phyloP scores from a whole-genome alignment of 2,113 vertebrate species.

The Egretta garzetta region DNA sequence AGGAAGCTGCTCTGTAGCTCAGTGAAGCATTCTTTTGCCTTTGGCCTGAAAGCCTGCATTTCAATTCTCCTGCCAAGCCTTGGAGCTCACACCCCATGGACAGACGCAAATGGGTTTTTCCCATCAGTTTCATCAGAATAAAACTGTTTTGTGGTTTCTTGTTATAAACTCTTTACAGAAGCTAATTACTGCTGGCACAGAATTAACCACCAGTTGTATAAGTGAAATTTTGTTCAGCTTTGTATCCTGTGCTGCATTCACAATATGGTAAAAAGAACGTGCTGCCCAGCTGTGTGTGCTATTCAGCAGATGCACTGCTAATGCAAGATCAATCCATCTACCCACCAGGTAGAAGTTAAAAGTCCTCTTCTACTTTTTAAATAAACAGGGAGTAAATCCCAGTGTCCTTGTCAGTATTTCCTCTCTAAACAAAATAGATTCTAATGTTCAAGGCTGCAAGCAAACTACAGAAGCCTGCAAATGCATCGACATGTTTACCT shows the following conservation, averaged over 20 bases:
- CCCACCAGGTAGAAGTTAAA: not conserved
- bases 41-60: not conserved
- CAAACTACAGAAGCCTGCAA: not conserved
- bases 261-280: not conserved
- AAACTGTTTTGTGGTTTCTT: slow-evolving; percentile 60
- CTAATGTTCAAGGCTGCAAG: not conserved
- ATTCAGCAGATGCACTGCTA: not conserved
- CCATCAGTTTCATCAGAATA: slow-evolving; percentile 39
- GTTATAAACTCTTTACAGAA: slow-evolving; percentile 58
- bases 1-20: not conserved
- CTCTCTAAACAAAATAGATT: not conserved
- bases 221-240: slow-evolving; percentile 11
- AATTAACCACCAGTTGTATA: slow-evolving; percentile 40
- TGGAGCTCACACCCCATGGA: slow-evolving; percentile 8
- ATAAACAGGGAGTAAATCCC: not conserved
- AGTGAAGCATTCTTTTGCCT: not conserved
- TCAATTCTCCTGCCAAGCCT: slow-evolving; percentile 50
- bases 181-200: slow-evolving; percentile 54
- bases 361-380: not conserved
- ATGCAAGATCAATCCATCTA: not conserved
- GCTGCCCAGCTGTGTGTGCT: not conserved
- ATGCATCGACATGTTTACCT: not conserved
- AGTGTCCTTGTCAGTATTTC: not conserved
- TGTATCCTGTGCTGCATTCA: slow-evolving; percentile 7
- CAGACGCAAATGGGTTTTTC: not conserved